Percentiles rank a stretch among this genome's conserved stretches.
Conservation (phyloP, 2,113 vertebrate genomes). For the Arvicanthis niloticus region DNA sequence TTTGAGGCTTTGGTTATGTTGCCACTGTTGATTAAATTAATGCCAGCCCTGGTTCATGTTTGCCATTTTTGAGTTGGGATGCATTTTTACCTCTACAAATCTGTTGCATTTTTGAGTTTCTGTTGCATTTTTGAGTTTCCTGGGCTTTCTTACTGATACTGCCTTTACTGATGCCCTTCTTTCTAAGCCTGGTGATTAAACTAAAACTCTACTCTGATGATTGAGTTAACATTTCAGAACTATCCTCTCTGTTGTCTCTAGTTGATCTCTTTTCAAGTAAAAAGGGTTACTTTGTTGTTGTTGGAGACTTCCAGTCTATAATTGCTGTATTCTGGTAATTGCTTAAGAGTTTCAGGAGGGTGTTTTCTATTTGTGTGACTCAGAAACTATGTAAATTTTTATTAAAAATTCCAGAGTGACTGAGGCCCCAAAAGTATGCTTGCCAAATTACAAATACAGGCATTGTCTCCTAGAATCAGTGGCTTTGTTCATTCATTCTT, state of each 20-base stretch:
- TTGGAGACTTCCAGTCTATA: neutral
- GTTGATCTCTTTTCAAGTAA: neutral
- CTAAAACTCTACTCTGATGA: neutral
- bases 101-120: neutral
- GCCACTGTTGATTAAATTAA: neutral
- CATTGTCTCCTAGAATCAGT: constrained; percentile 69
- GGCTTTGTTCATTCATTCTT: constrained; percentile 77
- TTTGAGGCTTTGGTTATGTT: neutral
- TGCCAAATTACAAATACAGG: constrained; percentile 67
- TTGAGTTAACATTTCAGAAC: neutral
- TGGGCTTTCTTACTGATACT: neutral
- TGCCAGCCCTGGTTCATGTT: neutral
- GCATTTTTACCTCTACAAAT: neutral
- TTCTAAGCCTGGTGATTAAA: neutral
- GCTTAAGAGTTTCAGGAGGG: constrained; percentile 46
- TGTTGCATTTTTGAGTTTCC: neutral
- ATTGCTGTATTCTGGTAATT: constrained; percentile 44
- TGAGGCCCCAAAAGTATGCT: constrained; percentile 55
- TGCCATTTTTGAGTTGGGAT: neutral
- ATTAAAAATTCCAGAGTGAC: constrained; percentile 68
- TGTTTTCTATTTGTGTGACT: constrained; percentile 57
- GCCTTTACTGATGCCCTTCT: neutral
- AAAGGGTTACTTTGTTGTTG: constrained; percentile 35
- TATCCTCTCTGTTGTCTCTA: neutral
- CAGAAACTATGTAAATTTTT: constrained; percentile 64